Evolutionary conservation across 2,113 vertebrate species (phyloP).

Genomic region (Anhinga rufa): DNA sequence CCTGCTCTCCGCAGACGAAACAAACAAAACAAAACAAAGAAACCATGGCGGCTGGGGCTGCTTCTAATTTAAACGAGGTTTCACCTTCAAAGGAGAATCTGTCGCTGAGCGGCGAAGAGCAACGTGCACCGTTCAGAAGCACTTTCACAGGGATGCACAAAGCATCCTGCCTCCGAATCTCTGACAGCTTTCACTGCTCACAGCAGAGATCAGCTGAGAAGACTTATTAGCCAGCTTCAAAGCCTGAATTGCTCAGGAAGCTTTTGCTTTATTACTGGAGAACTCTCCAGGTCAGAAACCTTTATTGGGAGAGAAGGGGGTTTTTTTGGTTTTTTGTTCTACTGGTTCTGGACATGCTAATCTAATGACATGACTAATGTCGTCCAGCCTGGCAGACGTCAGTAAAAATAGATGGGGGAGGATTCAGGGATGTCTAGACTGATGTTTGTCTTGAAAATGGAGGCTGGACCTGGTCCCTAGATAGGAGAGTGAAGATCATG

Average conservation of each 20-base stretch:
- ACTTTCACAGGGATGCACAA: background rate
- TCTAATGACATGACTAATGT: background rate
- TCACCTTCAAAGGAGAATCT: background rate
- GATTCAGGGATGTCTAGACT: background rate
- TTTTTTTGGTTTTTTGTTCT: background rate
- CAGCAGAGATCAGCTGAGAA: background rate
- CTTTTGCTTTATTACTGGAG: background rate
- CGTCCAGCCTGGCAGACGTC: background rate
- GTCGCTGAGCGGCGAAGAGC: background rate
- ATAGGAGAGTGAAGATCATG: background rate
- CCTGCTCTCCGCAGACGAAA: background rate
- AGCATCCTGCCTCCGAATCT: background rate
- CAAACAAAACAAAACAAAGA: background rate
- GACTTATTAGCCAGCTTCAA: background rate
- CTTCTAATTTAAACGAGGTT: background rate
- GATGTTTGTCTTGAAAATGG: background rate
- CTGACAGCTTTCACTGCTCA: background rate
- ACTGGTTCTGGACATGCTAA: background rate
- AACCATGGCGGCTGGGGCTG: background rate
- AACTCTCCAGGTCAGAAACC: background rate
- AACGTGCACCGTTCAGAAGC: accelerated
- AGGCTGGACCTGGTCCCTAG: background rate
- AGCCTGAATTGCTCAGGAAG: background rate
- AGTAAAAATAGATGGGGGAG: background rate
- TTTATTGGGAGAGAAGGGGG: background rate